These are phyloP conservation scores for Clepsis dumicolana DNA, from an alignment of 2,888 invertebrate species.

Conservation along the genomic window DNA sequence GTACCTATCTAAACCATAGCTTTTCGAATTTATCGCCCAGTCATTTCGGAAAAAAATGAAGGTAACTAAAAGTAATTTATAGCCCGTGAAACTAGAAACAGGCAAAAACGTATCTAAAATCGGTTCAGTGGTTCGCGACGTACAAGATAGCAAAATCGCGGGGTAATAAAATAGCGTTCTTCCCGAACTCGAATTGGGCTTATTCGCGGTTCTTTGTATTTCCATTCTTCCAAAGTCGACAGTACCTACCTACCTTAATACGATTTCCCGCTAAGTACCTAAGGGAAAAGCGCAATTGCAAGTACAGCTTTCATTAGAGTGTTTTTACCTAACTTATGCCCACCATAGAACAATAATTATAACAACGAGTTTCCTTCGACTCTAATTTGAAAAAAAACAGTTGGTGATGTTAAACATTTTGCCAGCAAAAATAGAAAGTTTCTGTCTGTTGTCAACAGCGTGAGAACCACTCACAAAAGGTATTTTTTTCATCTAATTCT, in stretches of 20 bases:
- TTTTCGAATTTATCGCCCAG: constrained; percentile 21
- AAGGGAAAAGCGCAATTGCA: background rate
- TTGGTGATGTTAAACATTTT: background rate
- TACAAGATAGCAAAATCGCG: constrained; percentile 27
- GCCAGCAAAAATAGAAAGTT: background rate
- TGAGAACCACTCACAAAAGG: background rate
- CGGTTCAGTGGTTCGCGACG: constrained; percentile 31
- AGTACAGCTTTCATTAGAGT: background rate
- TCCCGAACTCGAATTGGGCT: constrained; percentile 14
- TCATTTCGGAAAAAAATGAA: constrained; percentile 25
- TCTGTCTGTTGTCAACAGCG: background rate
- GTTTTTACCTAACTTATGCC: no score
- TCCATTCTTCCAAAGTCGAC: constrained; percentile 5
- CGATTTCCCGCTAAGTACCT: background rate
- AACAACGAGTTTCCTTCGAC: no score
- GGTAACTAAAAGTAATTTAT: constrained; percentile 38
- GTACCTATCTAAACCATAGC: constrained; percentile 26
- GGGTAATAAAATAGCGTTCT: constrained; percentile 15
- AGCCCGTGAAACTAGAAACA: constrained; percentile 32
- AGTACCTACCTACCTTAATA: no score
- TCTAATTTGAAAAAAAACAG: no score
- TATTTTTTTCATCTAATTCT: constrained; percentile 7
- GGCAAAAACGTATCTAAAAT: constrained; percentile 19
- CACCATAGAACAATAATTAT: no score
- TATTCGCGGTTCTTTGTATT: constrained; percentile 9